A percentile compares a stretch with the other conserved stretches of the same genome.
phyloP scores from a whole-genome alignment of 2,888 invertebrate genomes.

The Petrolisthes cinctipes region DNA sequence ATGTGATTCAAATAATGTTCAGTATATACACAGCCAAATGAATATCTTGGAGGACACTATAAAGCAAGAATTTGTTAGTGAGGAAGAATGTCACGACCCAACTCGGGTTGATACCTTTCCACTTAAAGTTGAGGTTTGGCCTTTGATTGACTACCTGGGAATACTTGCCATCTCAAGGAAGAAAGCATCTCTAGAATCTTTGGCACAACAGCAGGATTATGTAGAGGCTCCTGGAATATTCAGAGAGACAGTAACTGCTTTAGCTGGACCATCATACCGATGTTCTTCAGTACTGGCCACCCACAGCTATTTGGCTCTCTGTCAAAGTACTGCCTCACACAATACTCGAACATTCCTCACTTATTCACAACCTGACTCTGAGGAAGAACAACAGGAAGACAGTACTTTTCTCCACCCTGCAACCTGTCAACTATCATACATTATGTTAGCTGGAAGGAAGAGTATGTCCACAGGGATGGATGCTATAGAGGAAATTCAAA shows the following conservation, averaged over 20 bases:
- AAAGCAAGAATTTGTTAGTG: background rate
- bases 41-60: constrained; percentile 19
- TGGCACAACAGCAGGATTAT: background rate
- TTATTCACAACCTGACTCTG: constrained; percentile 16
- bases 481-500: constrained; percentile 42
- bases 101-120: constrained; percentile 12
- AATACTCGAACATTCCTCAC: constrained; percentile 32
- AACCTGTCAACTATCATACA: constrained; percentile 48
- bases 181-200: constrained; percentile 10
- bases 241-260: constrained; percentile 15
- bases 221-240: constrained; percentile 47
- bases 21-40: constrained; percentile 16
- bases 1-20: constrained; percentile 6
- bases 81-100: background rate
- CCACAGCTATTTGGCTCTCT: constrained; percentile 40
- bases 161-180: constrained; percentile 1
- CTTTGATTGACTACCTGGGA: constrained; percentile 43
- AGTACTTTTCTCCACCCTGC: constrained; percentile 34
- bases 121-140: constrained; percentile 44
- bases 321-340: constrained; percentile 30
- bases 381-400: constrained; percentile 29
- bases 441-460: constrained; percentile 35
- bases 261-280: constrained; percentile 36
- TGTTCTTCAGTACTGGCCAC: constrained; percentile 16
- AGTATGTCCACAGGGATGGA: background rate